Evolutionary conservation across 2,113 vertebrate species (phyloP).

Genomic region (Serilophus lunatus): DNA sequence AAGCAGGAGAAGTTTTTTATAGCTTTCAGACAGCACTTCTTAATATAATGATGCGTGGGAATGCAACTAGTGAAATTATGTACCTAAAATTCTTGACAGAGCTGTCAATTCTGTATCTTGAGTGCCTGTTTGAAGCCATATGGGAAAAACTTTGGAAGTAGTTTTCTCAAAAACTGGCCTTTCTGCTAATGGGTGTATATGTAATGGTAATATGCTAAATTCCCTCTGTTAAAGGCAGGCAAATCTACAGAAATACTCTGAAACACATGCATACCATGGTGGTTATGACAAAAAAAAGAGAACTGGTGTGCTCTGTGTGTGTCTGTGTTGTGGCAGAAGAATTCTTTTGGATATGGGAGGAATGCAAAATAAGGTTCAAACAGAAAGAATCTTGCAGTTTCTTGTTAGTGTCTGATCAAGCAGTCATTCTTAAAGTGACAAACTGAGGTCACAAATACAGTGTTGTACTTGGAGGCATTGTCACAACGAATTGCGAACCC

Average conservation of each 20-base stretch:
- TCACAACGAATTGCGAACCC: background rate
- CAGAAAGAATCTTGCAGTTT: background rate
- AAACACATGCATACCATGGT: background rate
- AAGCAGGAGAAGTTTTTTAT: slow-evolving; percentile 28
- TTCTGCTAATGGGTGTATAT: background rate
- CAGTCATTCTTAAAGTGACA: background rate
- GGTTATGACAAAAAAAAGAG: background rate
- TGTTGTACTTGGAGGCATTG: fast-evolving
- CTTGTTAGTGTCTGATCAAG: background rate
- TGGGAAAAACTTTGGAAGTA: background rate
- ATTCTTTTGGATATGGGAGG: background rate
- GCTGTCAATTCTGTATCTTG: slow-evolving; percentile 25
- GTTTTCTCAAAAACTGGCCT: background rate
- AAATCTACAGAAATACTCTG: background rate
- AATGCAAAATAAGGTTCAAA: background rate
- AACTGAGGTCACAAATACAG: background rate
- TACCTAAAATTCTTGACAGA: slow-evolving; percentile 26
- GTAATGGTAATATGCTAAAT: background rate
- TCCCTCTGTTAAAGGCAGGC: background rate
- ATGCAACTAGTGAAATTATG: background rate
- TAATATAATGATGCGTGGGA: slow-evolving; percentile 51
- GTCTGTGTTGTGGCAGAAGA: fast-evolving
- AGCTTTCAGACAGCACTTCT: slow-evolving; percentile 20
- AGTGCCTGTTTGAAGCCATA: slow-evolving; percentile 11
- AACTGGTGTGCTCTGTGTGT: background rate